Base-by-base conservation (phyloP, 2,113 vertebrate species). In the Phaetusa simplex region DNA sequence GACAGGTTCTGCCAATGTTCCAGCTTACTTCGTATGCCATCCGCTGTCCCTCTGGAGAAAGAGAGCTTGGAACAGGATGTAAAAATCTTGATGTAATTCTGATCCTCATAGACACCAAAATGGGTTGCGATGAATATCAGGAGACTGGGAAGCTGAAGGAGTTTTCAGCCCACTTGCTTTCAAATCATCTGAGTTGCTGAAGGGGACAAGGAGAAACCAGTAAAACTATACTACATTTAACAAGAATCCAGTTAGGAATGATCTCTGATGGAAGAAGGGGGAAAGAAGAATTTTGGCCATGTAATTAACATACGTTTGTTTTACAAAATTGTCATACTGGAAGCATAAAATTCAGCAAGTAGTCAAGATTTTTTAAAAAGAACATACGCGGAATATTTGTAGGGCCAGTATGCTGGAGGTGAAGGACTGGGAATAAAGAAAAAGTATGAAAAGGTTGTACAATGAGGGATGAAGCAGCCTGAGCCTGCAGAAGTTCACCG, bases 401-500 rank as follows among this genome's bases (percentile, higher is more conserved):
- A 20, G 12, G 61, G 15, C 12, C 2, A 3, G 16, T 40, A 40
- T 12, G 21, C 21, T 32, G 16, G 6, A 26, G 27, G 65, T 58
- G 42, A 53, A 82, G n/a, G 53, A 38, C 6, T 40, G 34, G 27
- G 21, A 29, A 58, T 38, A 69, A 58, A 58, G 34, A 16, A 47
- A 32, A 26, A 38, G 64, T 58, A 47, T 26, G 34, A 32, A 38
- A 58, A 15, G 21, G 5, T 36, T 69, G 34, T 58, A 12, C 61
- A 34, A 34, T 0, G 2, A 47, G 34, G 12, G 20, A 24, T 45
- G 40, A 82, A 67, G 50, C 50, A 67, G 64, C 34, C 64, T 3
- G 1, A 24, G 38, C 62, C 62, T 66, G 38, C 19, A 0, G 1
- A 38, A 18, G 19, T 8, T 11, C 40, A 30, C 4, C 2, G 0